phyloP scores from a whole-genome alignment of 2,113 vertebrate species.

The Catharus fuscescens region DNA sequence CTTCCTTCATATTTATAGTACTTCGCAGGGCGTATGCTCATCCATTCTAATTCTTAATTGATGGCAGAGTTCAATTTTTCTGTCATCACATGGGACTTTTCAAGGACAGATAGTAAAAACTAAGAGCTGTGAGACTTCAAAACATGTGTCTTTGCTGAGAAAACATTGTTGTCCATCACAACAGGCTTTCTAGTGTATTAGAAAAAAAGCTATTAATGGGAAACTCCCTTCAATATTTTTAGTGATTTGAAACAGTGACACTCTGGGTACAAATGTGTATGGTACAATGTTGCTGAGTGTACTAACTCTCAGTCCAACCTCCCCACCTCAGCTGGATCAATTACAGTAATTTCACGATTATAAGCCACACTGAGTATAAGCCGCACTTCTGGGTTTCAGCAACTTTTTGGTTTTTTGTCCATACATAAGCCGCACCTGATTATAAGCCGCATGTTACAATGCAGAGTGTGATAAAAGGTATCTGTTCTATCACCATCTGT shows the following conservation, averaged over 20 bases:
- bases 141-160: background rate
- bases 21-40: background rate
- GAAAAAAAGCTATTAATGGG: background rate
- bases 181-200: background rate
- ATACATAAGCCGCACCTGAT: too few relatives aligned
- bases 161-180: conserved; percentile 10
- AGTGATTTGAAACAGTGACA: background rate
- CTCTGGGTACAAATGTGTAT: background rate
- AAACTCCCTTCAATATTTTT: background rate
- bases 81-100: background rate
- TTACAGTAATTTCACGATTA: too few relatives aligned
- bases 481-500: too few relatives aligned
- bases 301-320: background rate
- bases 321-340: background rate
- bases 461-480: too few relatives aligned
- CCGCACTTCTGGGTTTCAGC: too few relatives aligned
- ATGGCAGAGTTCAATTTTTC: conserved; percentile 39
- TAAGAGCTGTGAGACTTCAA: background rate
- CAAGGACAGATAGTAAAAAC: conserved; percentile 1
- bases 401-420: too few relatives aligned
- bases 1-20: background rate
- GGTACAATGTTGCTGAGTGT: background rate
- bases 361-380: too few relatives aligned
- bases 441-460: too few relatives aligned
- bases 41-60: conserved; percentile 22